Percentiles rank a stretch among this genome's conserved stretches.
Conservation (phyloP, 2,888 invertebrate species). For the Cataglyphis altisquamis region DNA sequence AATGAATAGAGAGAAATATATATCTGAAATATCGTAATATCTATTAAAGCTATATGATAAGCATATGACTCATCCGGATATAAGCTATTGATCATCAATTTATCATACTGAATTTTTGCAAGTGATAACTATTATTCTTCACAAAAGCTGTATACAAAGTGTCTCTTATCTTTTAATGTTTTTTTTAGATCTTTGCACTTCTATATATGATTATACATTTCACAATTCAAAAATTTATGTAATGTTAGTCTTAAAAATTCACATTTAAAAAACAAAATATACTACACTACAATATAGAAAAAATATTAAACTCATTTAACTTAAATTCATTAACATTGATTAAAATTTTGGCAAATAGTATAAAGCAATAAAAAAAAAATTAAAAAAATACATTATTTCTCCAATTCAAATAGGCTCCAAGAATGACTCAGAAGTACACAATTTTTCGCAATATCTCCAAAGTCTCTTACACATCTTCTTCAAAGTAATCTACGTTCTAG, state of each 20-base stretch:
- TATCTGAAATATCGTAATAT: neutral
- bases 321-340: neutral
- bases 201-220: neutral
- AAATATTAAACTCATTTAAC: neutral
- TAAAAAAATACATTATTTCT: conserved; percentile 11
- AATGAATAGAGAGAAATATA: neutral
- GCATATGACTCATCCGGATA: neutral
- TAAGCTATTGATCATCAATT: neutral
- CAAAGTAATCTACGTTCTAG: neutral
- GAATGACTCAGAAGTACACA: neutral
- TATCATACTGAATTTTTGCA: neutral
- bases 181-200: neutral
- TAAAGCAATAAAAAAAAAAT: neutral
- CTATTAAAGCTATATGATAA: neutral
- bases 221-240: neutral
- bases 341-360: neutral
- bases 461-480: no score
- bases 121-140: neutral
- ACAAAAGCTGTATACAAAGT: neutral
- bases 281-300: neutral
- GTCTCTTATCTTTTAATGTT: neutral
- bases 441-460: neutral
- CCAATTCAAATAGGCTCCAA: neutral
- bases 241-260: neutral
- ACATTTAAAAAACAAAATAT: neutral